phyloP scores from a whole-genome alignment of 2,113 vertebrate species.

The Cnemophilus loriae region DNA sequence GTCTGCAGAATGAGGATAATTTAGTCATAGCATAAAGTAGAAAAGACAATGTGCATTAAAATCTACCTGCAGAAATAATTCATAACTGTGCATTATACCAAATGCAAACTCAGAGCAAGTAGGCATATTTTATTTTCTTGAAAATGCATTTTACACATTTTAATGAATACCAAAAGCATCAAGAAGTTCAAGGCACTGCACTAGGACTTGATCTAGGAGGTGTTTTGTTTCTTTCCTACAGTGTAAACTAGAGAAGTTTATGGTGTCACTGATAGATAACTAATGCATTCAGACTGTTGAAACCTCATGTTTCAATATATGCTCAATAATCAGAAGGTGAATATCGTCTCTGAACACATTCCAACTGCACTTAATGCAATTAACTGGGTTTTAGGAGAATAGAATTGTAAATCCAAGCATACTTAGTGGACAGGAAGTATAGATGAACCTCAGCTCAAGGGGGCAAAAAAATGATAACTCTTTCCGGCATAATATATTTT shows the following conservation, averaged over 20 bases:
- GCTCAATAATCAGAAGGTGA: not conserved
- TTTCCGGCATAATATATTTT: not conserved
- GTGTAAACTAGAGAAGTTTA: not conserved
- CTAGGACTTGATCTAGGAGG: not conserved
- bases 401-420: not conserved
- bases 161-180: not conserved
- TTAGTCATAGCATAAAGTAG: not conserved
- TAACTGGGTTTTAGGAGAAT: not conserved
- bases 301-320: not conserved
- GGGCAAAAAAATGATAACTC: not conserved
- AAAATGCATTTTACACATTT: not conserved
- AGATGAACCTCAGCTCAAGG: not conserved
- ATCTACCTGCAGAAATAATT: not conserved
- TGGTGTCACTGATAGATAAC: not conserved
- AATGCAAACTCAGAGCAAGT: not conserved
- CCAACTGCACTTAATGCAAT: not conserved
- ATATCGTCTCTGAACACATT: not conserved
- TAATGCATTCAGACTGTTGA: not conserved
- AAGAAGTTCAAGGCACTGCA: not conserved
- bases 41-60: not conserved
- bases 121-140: not conserved
- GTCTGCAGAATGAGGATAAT: not conserved
- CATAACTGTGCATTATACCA: not conserved
- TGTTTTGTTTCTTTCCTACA: not conserved
- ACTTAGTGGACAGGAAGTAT: not conserved